Conservation (phyloP, 2,888 invertebrate species). For the Saturnia pavonia region DNA sequence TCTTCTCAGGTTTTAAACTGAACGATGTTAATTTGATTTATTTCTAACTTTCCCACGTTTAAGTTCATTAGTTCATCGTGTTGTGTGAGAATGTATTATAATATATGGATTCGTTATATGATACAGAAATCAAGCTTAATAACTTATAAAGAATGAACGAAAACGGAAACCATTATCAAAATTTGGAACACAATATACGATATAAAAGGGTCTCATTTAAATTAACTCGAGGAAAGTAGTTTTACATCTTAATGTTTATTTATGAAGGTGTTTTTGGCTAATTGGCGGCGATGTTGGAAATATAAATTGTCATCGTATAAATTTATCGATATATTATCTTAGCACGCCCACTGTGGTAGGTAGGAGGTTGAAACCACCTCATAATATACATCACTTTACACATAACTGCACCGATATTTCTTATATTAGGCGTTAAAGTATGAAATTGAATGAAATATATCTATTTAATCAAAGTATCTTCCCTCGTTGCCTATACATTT, state of each 20-base stretch:
- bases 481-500: no score
- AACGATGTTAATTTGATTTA: slow-evolving; percentile 11
- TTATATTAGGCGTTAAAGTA: no score
- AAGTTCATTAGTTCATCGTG: slow-evolving; percentile 2
- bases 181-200: slow-evolving; percentile 17
- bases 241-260: slow-evolving; percentile 12
- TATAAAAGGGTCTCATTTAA: slow-evolving; percentile 17
- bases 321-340: slow-evolving; percentile 5
- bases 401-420: background rate
- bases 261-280: slow-evolving; percentile 13
- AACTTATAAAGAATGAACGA: slow-evolving; percentile 5
- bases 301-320: background rate
- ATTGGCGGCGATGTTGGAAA: slow-evolving; percentile 2
- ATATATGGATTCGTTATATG: background rate
- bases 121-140: background rate
- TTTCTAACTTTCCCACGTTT: slow-evolving; percentile 1
- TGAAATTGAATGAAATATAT: no score
- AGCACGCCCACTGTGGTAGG: background rate
- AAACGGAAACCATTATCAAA: slow-evolving; percentile 15
- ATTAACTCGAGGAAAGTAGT: slow-evolving; percentile 19
- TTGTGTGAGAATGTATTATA: background rate
- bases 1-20: background rate
- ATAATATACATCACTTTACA: background rate
- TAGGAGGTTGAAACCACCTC: background rate
- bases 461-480: no score